Evolutionary conservation across 2,113 vertebrate species (phyloP).

Genomic region (Aythya baeri): DNA sequence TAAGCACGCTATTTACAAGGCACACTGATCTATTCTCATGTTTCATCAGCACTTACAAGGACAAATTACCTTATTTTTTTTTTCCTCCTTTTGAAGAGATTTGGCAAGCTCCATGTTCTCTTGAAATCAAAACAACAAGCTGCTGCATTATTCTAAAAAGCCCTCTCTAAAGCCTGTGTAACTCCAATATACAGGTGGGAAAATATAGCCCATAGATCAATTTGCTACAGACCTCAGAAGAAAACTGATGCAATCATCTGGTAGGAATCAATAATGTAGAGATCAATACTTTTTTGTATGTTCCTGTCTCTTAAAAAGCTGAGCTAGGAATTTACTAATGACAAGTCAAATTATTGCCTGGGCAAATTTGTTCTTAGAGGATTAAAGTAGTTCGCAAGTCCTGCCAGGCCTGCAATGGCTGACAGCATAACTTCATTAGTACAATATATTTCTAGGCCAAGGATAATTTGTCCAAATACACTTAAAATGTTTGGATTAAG

Average conservation of each 20-base stretch:
- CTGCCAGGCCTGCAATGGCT: constrained; percentile 21
- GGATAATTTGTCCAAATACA: constrained; percentile 10
- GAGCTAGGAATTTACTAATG: constrained; percentile 27
- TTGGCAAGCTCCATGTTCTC: not conserved
- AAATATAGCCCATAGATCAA: not conserved
- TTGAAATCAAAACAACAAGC: constrained; percentile 16
- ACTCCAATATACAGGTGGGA: not conserved
- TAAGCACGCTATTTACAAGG: not conserved
- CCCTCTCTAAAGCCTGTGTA: not conserved
- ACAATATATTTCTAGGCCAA: not conserved
- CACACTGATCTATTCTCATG: not conserved
- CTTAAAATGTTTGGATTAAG: not conserved
- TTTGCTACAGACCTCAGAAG: not conserved
- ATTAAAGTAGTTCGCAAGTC: constrained; percentile 32
- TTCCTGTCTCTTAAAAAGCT: constrained; percentile 37
- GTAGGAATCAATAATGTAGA: constrained; percentile 3
- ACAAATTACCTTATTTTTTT: not conserved
- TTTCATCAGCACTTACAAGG: constrained; percentile 3
- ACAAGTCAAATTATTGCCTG: constrained; percentile 2
- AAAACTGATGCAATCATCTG: not conserved
- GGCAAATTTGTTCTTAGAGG: not conserved
- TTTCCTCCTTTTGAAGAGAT: not conserved
- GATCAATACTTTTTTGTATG: not conserved
- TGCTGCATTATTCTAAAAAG: constrained; percentile 1
- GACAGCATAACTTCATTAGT: not conserved